A percentile compares a stretch with the other conserved stretches of the same genome.
phyloP scores from a whole-genome alignment of 2,113 vertebrate genomes.

The Pseudopipra pipra region DNA sequence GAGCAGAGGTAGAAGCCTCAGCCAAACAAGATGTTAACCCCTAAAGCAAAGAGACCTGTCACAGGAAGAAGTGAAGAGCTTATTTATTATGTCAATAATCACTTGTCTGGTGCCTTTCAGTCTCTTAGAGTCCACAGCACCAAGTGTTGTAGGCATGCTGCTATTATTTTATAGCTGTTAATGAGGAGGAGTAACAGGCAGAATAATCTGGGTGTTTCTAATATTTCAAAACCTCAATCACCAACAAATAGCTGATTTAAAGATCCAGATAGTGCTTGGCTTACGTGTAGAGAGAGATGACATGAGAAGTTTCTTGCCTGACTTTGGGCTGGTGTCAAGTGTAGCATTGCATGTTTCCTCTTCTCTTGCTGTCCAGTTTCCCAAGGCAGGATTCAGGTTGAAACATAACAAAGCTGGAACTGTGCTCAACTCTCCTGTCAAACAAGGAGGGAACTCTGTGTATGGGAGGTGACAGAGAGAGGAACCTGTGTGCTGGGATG shows the following conservation, averaged over 20 bases:
- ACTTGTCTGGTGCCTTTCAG: neutral
- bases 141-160: neutral
- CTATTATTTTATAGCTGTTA: neutral
- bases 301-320: neutral
- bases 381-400: neutral
- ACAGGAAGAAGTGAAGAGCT: neutral
- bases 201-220: neutral
- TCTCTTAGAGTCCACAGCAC: neutral
- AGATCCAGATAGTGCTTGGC: neutral
- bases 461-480: neutral
- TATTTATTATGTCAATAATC: neutral
- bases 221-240: neutral
- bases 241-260: neutral
- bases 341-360: neutral
- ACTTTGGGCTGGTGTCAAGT: neutral
- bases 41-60: neutral
- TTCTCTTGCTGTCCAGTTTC: neutral
- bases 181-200: neutral
- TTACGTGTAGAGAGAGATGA: neutral
- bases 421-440: neutral
- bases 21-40: neutral
- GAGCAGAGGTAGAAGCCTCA: neutral
- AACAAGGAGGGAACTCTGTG: rapidly evolving
- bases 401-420: neutral
- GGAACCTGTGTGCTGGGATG: neutral